Evolutionary conservation across 2,888 invertebrate genomes (phyloP).

Genomic region (Rhyacophila evoluta): DNA sequence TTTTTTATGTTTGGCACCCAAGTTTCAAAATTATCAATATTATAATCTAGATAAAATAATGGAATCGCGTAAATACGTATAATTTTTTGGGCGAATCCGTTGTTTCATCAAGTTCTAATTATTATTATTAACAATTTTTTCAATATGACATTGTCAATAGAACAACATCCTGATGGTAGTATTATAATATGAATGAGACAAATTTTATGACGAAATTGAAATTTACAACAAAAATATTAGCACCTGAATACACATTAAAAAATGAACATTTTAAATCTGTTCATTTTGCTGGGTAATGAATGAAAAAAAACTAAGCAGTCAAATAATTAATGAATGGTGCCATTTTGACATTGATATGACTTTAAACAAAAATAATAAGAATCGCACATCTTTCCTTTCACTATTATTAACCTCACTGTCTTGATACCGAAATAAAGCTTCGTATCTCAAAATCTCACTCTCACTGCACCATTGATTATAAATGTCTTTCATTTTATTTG

Average conservation of each 20-base stretch:
- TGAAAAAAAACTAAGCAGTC: neutral
- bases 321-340: neutral
- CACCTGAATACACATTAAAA: neutral
- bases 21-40: constrained; percentile 45
- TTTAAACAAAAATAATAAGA: neutral
- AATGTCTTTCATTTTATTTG: constrained; percentile 50
- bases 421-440: constrained; percentile 18
- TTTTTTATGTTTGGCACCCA: constrained; percentile 54
- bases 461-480: constrained; percentile 47
- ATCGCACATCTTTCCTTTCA: neutral
- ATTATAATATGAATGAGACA: neutral
- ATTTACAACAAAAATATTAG: neutral
- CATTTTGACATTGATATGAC: constrained; percentile 13
- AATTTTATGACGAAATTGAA: neutral
- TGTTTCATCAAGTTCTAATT: neutral
- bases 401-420: neutral
- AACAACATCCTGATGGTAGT: neutral
- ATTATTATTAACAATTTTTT: neutral
- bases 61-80: neutral
- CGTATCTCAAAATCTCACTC: constrained; percentile 20
- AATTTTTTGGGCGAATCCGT: neutral
- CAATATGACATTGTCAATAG: neutral
- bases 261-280: neutral
- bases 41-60: constrained; percentile 20
- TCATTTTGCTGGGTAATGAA: neutral